Percentiles rank a stretch among this genome's conserved stretches.
phyloP scores from a whole-genome alignment of 2,113 vertebrate genomes.

The Nyctereutes procyonoides region DNA sequence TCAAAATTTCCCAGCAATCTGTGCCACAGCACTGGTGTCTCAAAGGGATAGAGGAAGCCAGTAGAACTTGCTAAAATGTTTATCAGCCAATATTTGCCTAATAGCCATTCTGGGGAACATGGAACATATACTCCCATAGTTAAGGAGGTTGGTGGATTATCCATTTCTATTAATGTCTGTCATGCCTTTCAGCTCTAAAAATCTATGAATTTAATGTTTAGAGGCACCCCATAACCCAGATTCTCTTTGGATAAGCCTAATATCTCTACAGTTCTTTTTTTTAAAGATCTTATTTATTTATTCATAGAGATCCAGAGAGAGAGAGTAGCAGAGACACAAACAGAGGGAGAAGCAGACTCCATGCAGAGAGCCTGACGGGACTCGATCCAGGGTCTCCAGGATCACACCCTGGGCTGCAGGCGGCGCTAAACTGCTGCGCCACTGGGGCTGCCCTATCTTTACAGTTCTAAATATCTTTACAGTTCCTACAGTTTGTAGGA shows the following conservation, averaged over 20 bases:
- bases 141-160: not conserved
- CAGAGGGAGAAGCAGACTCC: too few species aligned
- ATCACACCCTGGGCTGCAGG: too few species aligned
- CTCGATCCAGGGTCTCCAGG: too few species aligned
- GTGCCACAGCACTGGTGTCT: not conserved
- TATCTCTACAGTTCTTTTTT: not conserved
- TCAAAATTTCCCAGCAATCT: conserved; percentile 26
- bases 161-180: conserved; percentile 50
- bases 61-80: not conserved
- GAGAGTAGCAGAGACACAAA: too few species aligned
- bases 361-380: too few species aligned
- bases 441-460: too few species aligned
- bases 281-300: too few species aligned
- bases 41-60: conserved; percentile 26
- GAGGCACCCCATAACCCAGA: not conserved
- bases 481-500: not conserved
- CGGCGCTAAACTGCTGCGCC: too few species aligned
- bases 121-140: not conserved
- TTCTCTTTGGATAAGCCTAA: conserved; percentile 28
- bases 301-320: too few species aligned
- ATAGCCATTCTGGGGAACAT: not conserved
- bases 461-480: not conserved
- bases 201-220: conserved; percentile 30
- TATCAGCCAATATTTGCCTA: conserved; percentile 6
- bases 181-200: not conserved